phyloP scores from a whole-genome alignment of 2,888 invertebrate species.

The Empis stercorea region DNA sequence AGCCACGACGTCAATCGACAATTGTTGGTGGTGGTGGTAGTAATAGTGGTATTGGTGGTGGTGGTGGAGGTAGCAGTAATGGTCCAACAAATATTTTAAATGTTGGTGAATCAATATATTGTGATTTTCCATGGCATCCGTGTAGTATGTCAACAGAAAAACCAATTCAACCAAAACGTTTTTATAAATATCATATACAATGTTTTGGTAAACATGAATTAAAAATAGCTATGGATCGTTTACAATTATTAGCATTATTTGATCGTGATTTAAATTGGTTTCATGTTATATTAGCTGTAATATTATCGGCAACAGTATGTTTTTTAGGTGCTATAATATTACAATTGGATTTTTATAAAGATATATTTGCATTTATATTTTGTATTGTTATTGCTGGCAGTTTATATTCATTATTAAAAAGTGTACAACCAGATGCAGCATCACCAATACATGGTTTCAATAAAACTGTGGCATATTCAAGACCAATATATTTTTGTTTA shows the following conservation, averaged over 20 bases:
- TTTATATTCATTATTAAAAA: conserved; percentile 92
- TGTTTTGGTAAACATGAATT: conserved; percentile 31
- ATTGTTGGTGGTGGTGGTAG: background rate
- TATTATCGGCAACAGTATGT: conserved; percentile 74
- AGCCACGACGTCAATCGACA: conserved; percentile 6
- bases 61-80: background rate
- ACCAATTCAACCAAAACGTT: conserved; percentile 29
- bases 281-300: conserved; percentile 61
- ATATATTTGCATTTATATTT: conserved; percentile 86
- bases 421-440: conserved; percentile 97
- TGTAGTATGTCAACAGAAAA: conserved; percentile 30
- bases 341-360: conserved; percentile 75
- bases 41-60: background rate
- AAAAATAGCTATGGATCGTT: conserved; percentile 83
- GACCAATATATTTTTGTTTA: conserved; percentile 86
- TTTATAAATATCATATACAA: conserved; percentile 33
- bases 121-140: conserved; percentile 33
- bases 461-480: conserved; percentile 82
- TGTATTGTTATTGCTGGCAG: conserved; percentile 97
- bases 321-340: conserved; percentile 73
- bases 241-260: conserved; percentile 81
- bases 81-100: conserved; percentile 22
- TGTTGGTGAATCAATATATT: conserved; percentile 28
- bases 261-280: conserved; percentile 76
- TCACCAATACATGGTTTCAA: conserved; percentile 98